Conservation (phyloP, 1,140 invertebrate genomes). For the Trachelipus rathkii region DNA sequence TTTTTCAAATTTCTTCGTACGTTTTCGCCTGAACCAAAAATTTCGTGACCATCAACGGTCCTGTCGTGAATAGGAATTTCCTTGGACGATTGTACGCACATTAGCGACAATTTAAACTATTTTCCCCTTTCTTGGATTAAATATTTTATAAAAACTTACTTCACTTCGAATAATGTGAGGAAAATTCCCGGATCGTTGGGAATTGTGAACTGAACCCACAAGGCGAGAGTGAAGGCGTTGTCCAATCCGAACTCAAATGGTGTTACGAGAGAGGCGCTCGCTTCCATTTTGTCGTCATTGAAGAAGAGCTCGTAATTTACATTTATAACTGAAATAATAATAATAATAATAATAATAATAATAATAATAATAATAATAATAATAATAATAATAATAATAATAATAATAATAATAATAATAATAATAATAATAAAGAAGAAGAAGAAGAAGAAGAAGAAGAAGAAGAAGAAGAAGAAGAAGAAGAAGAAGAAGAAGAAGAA, state of each 20-base stretch:
- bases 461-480: too few species aligned
- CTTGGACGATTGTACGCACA: too few species aligned
- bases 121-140: too few species aligned
- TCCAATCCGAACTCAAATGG: constrained; percentile 76
- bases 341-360: not conserved
- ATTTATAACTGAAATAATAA: constrained; percentile 69
- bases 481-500: not conserved
- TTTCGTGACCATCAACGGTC: too few species aligned
- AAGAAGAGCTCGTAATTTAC: constrained; percentile 94
- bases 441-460: constrained; percentile 1
- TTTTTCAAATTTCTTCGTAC: too few species aligned
- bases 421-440: not conserved
- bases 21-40: too few species aligned
- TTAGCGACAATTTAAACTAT: too few species aligned
- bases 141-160: constrained; percentile 61
- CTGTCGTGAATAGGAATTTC: too few species aligned
- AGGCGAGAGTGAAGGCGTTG: constrained; percentile 76
- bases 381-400: not conserved
- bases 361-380: not conserved
- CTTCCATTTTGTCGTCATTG: constrained; percentile 73
- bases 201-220: constrained; percentile 93
- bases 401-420: too few species aligned
- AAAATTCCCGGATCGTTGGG: constrained; percentile 86
- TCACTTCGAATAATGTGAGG: constrained; percentile 85
- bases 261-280: constrained; percentile 80